Base-by-base conservation (phyloP, 2,888 invertebrate genomes). In the Epirrhoe alternata region DNA sequence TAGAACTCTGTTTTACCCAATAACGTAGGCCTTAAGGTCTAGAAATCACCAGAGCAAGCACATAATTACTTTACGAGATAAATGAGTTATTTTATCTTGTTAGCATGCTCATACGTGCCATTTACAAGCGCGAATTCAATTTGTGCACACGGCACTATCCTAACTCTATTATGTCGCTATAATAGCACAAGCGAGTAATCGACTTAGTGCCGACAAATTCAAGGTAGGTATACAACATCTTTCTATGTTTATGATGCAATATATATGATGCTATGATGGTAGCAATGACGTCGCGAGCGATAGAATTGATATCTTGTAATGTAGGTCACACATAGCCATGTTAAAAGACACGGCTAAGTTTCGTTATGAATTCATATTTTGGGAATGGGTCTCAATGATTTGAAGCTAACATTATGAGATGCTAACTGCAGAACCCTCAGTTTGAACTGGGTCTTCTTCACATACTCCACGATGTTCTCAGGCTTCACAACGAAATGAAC, bases 81-180 rank as follows among this genome's bases (percentile, higher is more conserved):
- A 47, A 5, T 12, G 10, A 42, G 47, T 16, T 14, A 47, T 14
- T 14, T 47, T 47, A 47, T 16, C 47, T 14, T 14, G 12, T 1
- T 47, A 45, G 14, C 16, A 47, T 16, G 7, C 7, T 16, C 47
- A 16, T 47, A 16, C 16, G 14, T 6, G 14, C 16, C 47, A 16
- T 16, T 47, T 14, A 47, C 16, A 50, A 1, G 30, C 45, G 14
- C 0, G 35, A 50, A 61, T 52, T 65, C 61, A 65, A 65, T 65
- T 65, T 61, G 38, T 50, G 16, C 5, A 14, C 14, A 47, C 7
- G 12, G 6, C 56, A 45, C 16, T 3, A 51, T 14, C 35, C 10
- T 57, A 65, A 61, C 55, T 47, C 56, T n/a, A 56, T 65, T 65
- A 61, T 14, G 7, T 14, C 6, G 35, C 56, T 52, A 65, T 65